phyloP scores from a whole-genome alignment of 2,797 vertebrate genomes.

The Sparus aurata region DNA sequence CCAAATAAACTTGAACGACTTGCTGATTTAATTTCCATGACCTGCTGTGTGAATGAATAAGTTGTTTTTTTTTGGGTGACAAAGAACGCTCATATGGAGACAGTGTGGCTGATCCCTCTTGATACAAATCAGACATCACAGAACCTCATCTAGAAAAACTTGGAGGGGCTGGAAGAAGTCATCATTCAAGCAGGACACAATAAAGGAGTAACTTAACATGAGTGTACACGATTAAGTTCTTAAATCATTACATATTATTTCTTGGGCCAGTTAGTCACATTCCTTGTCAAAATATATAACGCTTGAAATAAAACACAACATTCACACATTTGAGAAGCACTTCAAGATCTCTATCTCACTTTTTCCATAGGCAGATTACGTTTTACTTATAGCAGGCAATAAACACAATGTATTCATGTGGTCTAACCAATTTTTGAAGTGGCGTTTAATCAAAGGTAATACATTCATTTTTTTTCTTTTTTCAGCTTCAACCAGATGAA shows the following conservation, averaged over 20 bases:
- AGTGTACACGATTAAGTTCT: background rate
- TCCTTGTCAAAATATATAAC: too few species aligned
- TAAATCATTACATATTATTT: background rate
- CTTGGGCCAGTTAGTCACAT: background rate
- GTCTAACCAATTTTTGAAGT: too few species aligned
- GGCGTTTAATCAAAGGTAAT: too few species aligned
- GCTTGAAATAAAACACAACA: too few species aligned
- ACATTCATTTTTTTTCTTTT: too few species aligned
- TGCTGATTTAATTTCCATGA: background rate
- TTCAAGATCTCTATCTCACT: too few species aligned
- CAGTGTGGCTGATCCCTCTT: background rate
- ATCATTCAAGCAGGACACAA: background rate
- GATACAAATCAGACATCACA: conserved; percentile 7
- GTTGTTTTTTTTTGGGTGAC: background rate
- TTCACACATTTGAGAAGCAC: too few species aligned
- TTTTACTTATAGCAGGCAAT: too few species aligned
- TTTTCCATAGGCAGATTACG: too few species aligned
- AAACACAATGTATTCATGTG: too few species aligned
- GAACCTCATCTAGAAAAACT: background rate
- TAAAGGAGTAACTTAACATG: background rate
- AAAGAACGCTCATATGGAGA: background rate
- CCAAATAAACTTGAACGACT: background rate
- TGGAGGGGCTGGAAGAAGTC: background rate
- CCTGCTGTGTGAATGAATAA: background rate
- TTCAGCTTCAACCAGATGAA: too few species aligned